These are phyloP conservation scores for Dendroctonus ponderosae DNA, from an alignment of 1,140 invertebrate species.

Conservation along the genomic window DNA sequence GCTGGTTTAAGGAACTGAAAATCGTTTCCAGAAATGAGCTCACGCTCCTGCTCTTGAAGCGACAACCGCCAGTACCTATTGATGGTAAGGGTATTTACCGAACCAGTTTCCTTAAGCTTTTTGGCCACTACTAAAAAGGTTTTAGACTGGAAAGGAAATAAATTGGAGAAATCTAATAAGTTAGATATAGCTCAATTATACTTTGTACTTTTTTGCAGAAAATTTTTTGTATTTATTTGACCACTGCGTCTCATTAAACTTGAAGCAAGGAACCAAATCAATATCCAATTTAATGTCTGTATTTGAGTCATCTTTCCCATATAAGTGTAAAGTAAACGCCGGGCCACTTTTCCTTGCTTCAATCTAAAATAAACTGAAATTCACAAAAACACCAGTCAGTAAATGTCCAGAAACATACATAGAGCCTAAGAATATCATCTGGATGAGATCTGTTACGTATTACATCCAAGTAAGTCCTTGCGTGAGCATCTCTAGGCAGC, in stretches of 20 bases:
- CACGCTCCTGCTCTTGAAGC: conserved; percentile 46
- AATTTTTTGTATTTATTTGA: conserved; percentile 19
- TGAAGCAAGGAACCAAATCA: conserved; percentile 47
- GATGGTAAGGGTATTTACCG: not conserved
- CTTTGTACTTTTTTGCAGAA: no score
- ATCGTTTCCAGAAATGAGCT: conserved; percentile 33
- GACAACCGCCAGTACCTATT: conserved; percentile 44
- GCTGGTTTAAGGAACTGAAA: conserved; percentile 37
- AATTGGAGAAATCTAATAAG: not conserved
- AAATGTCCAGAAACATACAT: not conserved
- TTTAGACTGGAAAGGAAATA: conserved; percentile 17
- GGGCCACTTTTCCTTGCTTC: conserved; percentile 35
- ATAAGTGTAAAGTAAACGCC: conserved; percentile 45
- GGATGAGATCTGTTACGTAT: not conserved
- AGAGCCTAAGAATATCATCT: not conserved
- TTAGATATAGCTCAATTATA: conserved; percentile 18
- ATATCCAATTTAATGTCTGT: conserved; percentile 38
- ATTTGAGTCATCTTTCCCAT: conserved; percentile 18
- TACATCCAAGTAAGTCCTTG: conserved; percentile 12
- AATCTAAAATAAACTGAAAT: conserved; percentile 14
- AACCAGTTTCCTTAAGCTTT: conserved; percentile 23
- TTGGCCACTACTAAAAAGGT: conserved; percentile 39
- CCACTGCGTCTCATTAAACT: conserved; percentile 41
- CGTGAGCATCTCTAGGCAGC: conserved; percentile 9
- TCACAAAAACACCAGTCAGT: no score